These are phyloP conservation scores for Patiria pectinifera DNA, from an alignment of 53 echinoderm and acorn worm species.

Conservation along the genomic window DNA sequence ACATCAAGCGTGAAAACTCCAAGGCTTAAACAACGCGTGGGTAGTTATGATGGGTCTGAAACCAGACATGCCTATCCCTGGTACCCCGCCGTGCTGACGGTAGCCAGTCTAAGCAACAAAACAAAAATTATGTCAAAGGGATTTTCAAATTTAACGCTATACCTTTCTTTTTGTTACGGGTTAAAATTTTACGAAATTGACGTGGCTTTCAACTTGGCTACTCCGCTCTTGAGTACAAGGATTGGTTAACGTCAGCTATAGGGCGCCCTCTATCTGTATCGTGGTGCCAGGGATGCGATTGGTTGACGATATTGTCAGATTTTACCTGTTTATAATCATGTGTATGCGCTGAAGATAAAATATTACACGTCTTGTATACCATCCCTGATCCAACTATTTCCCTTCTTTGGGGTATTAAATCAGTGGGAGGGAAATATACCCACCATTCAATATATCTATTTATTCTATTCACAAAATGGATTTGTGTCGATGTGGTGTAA, in stretches of 20 bases:
- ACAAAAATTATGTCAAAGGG: background rate
- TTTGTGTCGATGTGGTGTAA: no score
- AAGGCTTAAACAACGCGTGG: background rate
- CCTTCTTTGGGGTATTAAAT: background rate
- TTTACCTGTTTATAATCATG: background rate
- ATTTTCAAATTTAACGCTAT: background rate
- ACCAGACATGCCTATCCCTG: constrained; percentile 10
- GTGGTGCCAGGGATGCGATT: background rate
- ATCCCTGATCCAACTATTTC: background rate
- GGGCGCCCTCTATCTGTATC: background rate
- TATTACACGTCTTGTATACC: background rate
- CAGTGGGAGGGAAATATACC: background rate
- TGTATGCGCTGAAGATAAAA: background rate
- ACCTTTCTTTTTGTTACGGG: no score
- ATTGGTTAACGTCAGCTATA: background rate
- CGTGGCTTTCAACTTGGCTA: background rate
- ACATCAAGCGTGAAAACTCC: constrained; percentile 40
- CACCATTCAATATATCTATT: background rate
- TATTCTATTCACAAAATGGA: no score
- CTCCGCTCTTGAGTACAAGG: background rate
- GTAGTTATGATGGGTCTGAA: background rate
- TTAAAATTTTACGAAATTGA: no score
- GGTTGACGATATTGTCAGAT: background rate
- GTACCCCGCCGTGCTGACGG: background rate
- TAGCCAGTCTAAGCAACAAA: background rate